phyloP scores from a whole-genome alignment of 2,888 invertebrate species.

The Scaptomyza polygonia region DNA sequence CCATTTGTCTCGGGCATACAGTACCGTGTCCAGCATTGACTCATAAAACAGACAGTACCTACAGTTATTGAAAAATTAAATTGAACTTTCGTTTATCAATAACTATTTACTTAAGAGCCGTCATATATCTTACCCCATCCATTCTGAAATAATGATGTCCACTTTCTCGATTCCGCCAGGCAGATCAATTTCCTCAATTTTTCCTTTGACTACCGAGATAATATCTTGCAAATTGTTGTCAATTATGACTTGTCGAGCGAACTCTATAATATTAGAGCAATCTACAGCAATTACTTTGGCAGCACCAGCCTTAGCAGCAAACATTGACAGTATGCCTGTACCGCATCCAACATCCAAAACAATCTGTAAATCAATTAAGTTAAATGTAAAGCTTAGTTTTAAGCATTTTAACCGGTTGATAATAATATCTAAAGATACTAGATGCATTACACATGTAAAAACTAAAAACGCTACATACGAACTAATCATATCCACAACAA shows the following conservation, averaged over 20 bases:
- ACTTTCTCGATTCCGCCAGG: slow-evolving; percentile 96
- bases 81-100: neutral
- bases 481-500: neutral
- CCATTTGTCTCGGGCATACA: slow-evolving; percentile 99
- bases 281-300: slow-evolving; percentile 98
- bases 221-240: slow-evolving; percentile 92
- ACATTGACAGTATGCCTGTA: slow-evolving; percentile 99
- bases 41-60: slow-evolving; percentile 96
- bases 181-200: slow-evolving; percentile 97
- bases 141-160: slow-evolving; percentile 94
- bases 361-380: slow-evolving; percentile 84
- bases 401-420: neutral
- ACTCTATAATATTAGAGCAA: slow-evolving; percentile 99
- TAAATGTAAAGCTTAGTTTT: neutral
- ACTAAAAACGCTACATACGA: neutral
- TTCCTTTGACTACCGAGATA: slow-evolving; percentile 93
- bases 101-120: neutral
- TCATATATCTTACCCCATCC: slow-evolving; percentile 89
- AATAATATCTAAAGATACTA: neutral
- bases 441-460: neutral
- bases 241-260: slow-evolving; percentile 97
- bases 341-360: slow-evolving; percentile 99
- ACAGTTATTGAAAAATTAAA: slow-evolving; percentile 6
- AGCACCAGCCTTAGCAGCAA: slow-evolving; percentile 99
- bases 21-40: slow-evolving; percentile 99